These are phyloP conservation scores for Galleria mellonella DNA, from an alignment of 1,140 invertebrate genomes.

Conservation along the genomic window DNA sequence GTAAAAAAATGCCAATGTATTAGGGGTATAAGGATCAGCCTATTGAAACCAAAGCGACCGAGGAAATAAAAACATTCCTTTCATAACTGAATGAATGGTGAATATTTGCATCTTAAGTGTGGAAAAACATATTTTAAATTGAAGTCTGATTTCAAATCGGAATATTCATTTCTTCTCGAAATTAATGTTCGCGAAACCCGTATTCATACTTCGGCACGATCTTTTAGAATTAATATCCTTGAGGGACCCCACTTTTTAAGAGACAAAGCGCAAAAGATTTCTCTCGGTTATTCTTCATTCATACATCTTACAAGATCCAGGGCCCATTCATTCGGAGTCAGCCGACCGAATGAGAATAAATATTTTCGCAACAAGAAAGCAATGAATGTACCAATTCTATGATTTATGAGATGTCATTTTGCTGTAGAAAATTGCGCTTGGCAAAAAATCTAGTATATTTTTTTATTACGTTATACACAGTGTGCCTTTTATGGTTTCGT, in stretches of 20 bases:
- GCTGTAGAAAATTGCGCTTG: conserved; percentile 2
- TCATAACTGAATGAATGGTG: too few species aligned
- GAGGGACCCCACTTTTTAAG: conserved; percentile 1
- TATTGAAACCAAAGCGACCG: too few species aligned
- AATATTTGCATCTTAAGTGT: too few species aligned
- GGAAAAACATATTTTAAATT: too few species aligned
- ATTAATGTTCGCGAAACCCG: background rate
- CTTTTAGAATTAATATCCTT: conserved; percentile 8
- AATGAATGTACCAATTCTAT: conserved; percentile 18
- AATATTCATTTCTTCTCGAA: too few species aligned
- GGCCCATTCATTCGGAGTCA: conserved; percentile 24
- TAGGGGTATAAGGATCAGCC: too few species aligned
- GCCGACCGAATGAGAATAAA: conserved; percentile 31
- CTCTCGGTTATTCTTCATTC: background rate
- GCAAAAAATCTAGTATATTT: too few species aligned
- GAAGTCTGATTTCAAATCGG: too few species aligned
- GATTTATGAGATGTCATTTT: conserved; percentile 36
- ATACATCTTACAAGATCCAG: conserved; percentile 4
- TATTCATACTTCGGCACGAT: background rate
- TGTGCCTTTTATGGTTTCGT: too few species aligned
- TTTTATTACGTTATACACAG: too few species aligned
- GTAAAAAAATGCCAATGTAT: too few species aligned
- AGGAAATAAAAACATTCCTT: too few species aligned
- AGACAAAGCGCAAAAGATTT: conserved; percentile 6
- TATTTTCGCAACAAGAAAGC: conserved; percentile 17